Conservation (phyloP, 2,888 invertebrate genomes). For the Drosophila hamatofila region DNA sequence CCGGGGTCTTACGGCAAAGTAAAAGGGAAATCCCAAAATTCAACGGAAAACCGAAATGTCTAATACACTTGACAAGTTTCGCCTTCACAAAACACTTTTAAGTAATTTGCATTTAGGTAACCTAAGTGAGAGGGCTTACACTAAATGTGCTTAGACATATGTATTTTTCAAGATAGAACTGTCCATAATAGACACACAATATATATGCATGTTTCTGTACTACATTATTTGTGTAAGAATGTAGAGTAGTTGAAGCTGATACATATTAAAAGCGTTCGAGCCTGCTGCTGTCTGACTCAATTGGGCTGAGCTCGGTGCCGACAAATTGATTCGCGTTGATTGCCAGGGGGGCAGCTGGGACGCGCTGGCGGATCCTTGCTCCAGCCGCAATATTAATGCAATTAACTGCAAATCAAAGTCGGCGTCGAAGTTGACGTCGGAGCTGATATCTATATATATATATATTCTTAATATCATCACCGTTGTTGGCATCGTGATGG, state of each 20-base stretch:
- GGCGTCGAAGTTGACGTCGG: constrained; percentile 20
- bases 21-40: constrained; percentile 36
- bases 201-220: too few relatives aligned
- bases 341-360: constrained; percentile 44
- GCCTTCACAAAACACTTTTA: neutral
- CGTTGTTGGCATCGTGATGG: constrained; percentile 45
- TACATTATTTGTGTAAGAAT: neutral
- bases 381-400: constrained; percentile 75
- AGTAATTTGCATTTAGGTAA: neutral
- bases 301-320: constrained; percentile 43
- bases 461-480: constrained; percentile 56
- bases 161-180: neutral
- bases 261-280: constrained; percentile 45
- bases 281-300: constrained; percentile 36
- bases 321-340: constrained; percentile 78
- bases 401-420: constrained; percentile 75
- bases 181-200: neutral
- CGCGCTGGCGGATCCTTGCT: constrained; percentile 42
- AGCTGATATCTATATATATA: constrained; percentile 16
- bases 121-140: neutral
- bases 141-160: neutral
- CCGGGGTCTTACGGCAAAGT: constrained; percentile 60
- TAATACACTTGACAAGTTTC: constrained; percentile 11
- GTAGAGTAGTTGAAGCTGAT: constrained; percentile 52
- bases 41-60: constrained; percentile 29